Evolutionary conservation across 2,797 vertebrate species (phyloP).

Genomic region (Clarias fuscus): DNA sequence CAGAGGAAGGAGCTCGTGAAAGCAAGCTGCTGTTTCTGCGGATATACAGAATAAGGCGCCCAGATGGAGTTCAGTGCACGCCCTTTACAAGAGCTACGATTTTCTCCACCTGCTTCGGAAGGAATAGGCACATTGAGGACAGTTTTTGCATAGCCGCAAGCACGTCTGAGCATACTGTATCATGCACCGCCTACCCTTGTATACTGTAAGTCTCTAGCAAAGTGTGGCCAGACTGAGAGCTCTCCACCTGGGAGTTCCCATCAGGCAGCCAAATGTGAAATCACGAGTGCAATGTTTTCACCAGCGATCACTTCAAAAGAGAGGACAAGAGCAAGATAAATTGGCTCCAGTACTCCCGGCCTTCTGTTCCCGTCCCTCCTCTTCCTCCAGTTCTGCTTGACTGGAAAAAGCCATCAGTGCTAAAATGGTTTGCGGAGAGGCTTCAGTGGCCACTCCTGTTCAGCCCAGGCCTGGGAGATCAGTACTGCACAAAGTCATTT

Average conservation of each 20-base stretch:
- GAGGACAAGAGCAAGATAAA: conserved; percentile 32
- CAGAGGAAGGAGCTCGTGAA: not conserved
- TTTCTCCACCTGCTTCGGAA: conserved; percentile 33
- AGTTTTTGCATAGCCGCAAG: not conserved
- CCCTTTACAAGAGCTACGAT: conserved; percentile 24
- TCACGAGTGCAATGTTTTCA: conserved; percentile 41
- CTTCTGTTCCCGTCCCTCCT: conserved; percentile 24
- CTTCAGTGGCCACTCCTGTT: conserved; percentile 43
- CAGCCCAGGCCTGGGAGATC: conserved; percentile 16
- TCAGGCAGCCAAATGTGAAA: conserved; percentile 53
- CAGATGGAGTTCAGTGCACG: conserved; percentile 33
- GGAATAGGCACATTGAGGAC: conserved; percentile 18
- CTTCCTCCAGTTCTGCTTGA: conserved; percentile 43
- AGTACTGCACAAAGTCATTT: conserved; percentile 44
- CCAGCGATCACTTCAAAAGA: conserved; percentile 30
- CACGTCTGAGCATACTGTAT: not conserved
- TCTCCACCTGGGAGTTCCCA: conserved; percentile 34
- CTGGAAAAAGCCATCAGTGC: conserved; percentile 52
- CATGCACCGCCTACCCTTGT: not conserved
- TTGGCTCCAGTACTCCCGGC: conserved; percentile 32
- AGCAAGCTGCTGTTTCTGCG: not conserved
- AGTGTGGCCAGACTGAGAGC: not conserved
- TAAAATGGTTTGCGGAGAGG: conserved; percentile 50
- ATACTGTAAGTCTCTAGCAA: not conserved
- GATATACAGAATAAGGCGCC: not conserved